These are phyloP conservation scores for Dysmachus trigonus DNA, from an alignment of 2,888 invertebrate species.

Conservation along the genomic window DNA sequence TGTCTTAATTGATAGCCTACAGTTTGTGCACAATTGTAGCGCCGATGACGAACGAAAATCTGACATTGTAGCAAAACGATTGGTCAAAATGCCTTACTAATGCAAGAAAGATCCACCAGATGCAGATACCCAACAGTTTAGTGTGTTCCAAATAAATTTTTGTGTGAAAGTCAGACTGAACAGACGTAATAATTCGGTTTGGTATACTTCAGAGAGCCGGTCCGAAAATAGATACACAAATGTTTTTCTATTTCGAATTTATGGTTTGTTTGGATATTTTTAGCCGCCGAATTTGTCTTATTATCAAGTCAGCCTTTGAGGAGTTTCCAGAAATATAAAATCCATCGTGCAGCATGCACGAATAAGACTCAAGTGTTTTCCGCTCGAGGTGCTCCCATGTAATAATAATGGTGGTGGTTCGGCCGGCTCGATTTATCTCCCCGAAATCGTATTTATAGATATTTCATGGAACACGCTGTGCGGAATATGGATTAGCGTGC, in stretches of 20 bases:
- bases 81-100: neutral
- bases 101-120: neutral
- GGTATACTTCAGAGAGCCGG: neutral
- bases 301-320: constrained; percentile 25
- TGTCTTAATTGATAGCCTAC: too few relatives aligned
- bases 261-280: constrained; percentile 29
- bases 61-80: too few relatives aligned
- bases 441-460: neutral
- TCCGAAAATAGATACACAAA: constrained; percentile 25
- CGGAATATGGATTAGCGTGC: constrained; percentile 12
- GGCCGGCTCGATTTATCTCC: constrained; percentile 8
- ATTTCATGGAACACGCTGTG: neutral
- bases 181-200: constrained; percentile 10
- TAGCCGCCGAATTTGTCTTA: constrained; percentile 14
- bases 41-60: too few relatives aligned
- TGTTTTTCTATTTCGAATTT: constrained; percentile 32
- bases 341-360: constrained; percentile 22
- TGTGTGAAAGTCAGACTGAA: neutral
- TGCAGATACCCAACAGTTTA: neutral
- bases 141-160: neutral
- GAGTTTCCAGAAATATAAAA: constrained; percentile 25
- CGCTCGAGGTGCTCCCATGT: neutral
- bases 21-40: too few relatives aligned
- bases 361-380: neutral
- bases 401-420: neutral